A percentile compares a stretch with the other conserved stretches of the same genome.
Conservation (phyloP, 2,113 vertebrate species). For the Cephalopholis sonnerati region DNA sequence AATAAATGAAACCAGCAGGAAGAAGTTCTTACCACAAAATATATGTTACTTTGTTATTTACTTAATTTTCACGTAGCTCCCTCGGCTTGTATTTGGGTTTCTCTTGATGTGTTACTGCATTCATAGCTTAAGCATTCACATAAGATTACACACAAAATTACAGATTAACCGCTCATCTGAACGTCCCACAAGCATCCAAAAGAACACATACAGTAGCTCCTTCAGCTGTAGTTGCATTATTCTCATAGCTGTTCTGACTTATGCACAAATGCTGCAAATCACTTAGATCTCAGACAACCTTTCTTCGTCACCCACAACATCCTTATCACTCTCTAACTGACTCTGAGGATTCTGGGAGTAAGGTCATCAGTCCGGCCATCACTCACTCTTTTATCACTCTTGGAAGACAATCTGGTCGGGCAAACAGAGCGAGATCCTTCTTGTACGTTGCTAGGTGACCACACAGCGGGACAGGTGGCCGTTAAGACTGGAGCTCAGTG, state of each 20-base stretch:
- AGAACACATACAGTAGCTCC: constrained; percentile 4
- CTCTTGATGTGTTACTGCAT: constrained; percentile 12
- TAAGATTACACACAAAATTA: constrained; percentile 8
- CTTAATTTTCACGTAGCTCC: neutral
- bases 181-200: constrained; percentile 2
- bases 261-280: neutral
- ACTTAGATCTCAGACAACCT: neutral
- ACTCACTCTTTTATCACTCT: constrained; percentile 19
- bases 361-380: constrained; percentile 39
- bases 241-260: neutral
- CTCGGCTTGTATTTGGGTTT: constrained; percentile 7
- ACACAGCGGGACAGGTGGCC: constrained; percentile 34
- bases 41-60: constrained; percentile 26
- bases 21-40: constrained; percentile 10
- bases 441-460: constrained; percentile 59
- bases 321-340: neutral
- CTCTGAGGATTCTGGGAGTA: constrained; percentile 16
- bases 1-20: constrained; percentile 10
- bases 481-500: constrained; percentile 16
- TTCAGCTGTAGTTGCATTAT: neutral
- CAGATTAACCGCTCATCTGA: neutral
- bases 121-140: constrained; percentile 9
- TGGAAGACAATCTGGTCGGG: constrained; percentile 44
- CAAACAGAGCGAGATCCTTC: constrained; percentile 38
- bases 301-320: neutral